phyloP scores from a whole-genome alignment of 2,797 vertebrate genomes.

The Spea hammondii region DNA sequence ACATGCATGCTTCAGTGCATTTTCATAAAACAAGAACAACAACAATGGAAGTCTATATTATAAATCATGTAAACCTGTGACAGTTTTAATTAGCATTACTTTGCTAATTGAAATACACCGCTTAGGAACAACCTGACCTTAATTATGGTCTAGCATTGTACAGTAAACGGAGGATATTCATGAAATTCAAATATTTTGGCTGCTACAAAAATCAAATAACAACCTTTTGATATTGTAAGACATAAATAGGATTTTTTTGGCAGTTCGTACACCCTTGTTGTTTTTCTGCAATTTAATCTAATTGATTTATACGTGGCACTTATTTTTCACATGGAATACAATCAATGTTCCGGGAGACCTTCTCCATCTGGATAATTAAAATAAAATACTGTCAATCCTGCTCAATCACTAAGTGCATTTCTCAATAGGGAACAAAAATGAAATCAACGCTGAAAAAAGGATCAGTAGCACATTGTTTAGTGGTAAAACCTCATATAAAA shows the following conservation, averaged over 20 bases:
- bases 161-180: conserved; percentile 19
- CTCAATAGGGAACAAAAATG: conserved; percentile 16
- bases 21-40: conserved; percentile 14
- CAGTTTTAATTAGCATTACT: conserved; percentile 36
- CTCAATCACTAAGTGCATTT: conserved; percentile 20
- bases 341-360: conserved; percentile 54
- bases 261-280: conserved; percentile 3
- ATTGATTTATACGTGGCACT: conserved; percentile 57
- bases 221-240: conserved; percentile 26
- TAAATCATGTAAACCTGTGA: conserved; percentile 38
- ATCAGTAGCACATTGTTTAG: conserved; percentile 66
- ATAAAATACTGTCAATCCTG: conserved; percentile 19
- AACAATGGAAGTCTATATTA: neutral
- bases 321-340: conserved; percentile 56
- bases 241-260: conserved; percentile 31
- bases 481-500: conserved; percentile 73
- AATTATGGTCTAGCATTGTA: neutral
- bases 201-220: conserved; percentile 11
- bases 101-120: conserved; percentile 29
- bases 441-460: conserved; percentile 37
- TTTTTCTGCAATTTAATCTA: conserved; percentile 29
- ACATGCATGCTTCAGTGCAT: conserved; percentile 23
- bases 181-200: conserved; percentile 34
- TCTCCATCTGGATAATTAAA: conserved; percentile 48
- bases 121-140: conserved; percentile 24